phyloP scores from a whole-genome alignment of 2,797 vertebrate species.

The Acanthurus tractus region DNA sequence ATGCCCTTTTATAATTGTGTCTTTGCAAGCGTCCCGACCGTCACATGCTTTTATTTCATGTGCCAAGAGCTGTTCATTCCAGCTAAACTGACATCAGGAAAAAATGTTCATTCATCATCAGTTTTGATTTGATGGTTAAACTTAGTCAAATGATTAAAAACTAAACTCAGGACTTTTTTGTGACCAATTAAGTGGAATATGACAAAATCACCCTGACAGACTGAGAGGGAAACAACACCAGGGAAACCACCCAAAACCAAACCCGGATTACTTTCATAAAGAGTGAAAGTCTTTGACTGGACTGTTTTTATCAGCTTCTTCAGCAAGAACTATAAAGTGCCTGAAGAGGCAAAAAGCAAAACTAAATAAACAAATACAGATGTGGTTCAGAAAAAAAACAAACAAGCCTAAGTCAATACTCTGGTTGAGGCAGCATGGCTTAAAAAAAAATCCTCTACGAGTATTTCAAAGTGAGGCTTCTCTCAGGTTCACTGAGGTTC shows the following conservation, averaged over 20 bases:
- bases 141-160: neutral
- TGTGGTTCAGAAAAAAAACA: neutral
- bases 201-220: neutral
- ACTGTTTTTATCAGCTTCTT: neutral
- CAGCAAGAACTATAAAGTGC: neutral
- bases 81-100: neutral
- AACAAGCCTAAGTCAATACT: neutral
- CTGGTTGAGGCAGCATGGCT: neutral
- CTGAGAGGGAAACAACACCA: neutral
- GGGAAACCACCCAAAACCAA: neutral
- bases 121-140: neutral
- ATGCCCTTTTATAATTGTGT: neutral
- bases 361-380: neutral
- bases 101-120: neutral
- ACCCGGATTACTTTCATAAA: too few species aligned
- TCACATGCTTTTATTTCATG: constrained; percentile 3
- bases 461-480: neutral
- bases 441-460: too few species aligned
- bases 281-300: neutral
- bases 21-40: neutral
- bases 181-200: neutral
- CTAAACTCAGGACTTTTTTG: neutral
- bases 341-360: neutral
- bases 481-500: neutral
- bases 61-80: neutral